These are phyloP conservation scores for Norana najaformis DNA, from an alignment of 2,888 invertebrate genomes.

Conservation along the genomic window DNA sequence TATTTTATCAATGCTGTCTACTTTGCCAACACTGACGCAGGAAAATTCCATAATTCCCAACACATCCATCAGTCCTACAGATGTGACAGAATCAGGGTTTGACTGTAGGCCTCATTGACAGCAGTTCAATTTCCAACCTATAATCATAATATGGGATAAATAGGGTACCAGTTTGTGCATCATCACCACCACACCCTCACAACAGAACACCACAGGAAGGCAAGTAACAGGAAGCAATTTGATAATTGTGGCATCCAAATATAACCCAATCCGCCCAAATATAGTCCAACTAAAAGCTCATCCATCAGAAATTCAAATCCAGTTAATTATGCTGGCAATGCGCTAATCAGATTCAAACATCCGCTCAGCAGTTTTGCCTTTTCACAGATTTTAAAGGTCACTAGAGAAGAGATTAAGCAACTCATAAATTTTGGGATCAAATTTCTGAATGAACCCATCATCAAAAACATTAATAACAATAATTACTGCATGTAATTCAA, in stretches of 20 bases:
- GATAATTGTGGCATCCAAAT: neutral
- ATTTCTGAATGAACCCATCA: neutral
- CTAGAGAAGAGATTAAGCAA: neutral
- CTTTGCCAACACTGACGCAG: too few relatives aligned
- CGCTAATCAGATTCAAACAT: neutral
- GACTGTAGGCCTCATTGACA: neutral
- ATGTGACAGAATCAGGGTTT: neutral
- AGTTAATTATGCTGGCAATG: neutral
- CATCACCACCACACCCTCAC: neutral
- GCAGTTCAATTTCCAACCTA: neutral
- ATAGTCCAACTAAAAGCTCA: neutral
- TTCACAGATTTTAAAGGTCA: neutral
- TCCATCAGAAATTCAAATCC: neutral
- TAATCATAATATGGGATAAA: slow-evolving; percentile 3
- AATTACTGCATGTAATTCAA: neutral
- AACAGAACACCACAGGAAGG: neutral
- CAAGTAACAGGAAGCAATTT: too few relatives aligned
- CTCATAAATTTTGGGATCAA: neutral
- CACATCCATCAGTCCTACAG: neutral
- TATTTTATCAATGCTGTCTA: too few relatives aligned
- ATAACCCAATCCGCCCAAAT: slow-evolving; percentile 10
- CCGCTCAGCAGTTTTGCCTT: neutral
- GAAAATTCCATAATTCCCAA: neutral
- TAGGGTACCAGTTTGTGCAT: neutral
- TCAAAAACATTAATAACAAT: neutral